Conservation (phyloP, 2,888 invertebrate genomes). For the Melitaea athalia region DNA sequence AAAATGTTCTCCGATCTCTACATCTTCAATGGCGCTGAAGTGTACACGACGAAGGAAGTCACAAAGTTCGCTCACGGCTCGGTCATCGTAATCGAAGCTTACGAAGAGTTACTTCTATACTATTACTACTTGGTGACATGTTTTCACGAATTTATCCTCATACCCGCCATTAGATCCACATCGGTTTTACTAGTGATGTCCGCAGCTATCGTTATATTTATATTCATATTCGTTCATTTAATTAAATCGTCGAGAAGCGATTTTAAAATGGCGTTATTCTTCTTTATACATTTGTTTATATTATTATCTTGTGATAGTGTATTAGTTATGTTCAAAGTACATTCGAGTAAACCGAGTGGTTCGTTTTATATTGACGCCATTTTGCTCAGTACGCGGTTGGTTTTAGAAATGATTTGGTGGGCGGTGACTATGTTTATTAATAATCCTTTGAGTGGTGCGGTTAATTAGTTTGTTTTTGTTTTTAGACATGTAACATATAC, state of each 20-base stretch:
- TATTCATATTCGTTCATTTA: slow-evolving; percentile 20
- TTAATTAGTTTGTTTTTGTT: background rate
- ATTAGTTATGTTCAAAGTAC: slow-evolving; percentile 19
- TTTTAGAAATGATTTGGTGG: slow-evolving; percentile 27
- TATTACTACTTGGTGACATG: background rate
- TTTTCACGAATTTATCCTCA: background rate
- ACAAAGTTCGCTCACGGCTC: slow-evolving; percentile 22
- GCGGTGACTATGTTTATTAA: slow-evolving; percentile 10
- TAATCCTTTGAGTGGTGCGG: slow-evolving; percentile 7
- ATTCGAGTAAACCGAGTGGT: background rate
- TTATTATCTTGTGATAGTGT: slow-evolving; percentile 28
- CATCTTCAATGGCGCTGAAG: slow-evolving; percentile 30
- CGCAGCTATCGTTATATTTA: slow-evolving; percentile 19
- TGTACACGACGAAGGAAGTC: slow-evolving; percentile 30
- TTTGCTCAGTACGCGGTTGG: slow-evolving; percentile 16
- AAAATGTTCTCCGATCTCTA: slow-evolving; percentile 38
- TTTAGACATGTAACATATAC: background rate
- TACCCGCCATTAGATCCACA: slow-evolving; percentile 33
- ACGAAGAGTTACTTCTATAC: slow-evolving; percentile 21
- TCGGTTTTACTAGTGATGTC: slow-evolving; percentile 28
- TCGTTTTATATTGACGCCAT: background rate
- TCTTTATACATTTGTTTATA: slow-evolving; percentile 26
- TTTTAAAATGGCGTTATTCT: slow-evolving; percentile 18
- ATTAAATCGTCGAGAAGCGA: slow-evolving; percentile 17
- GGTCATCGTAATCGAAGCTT: slow-evolving; percentile 23